Percentiles rank a stretch among this genome's conserved stretches.
Evolutionary conservation across 2,113 vertebrate genomes (phyloP).

Genomic region (Platichthys flesus): DNA sequence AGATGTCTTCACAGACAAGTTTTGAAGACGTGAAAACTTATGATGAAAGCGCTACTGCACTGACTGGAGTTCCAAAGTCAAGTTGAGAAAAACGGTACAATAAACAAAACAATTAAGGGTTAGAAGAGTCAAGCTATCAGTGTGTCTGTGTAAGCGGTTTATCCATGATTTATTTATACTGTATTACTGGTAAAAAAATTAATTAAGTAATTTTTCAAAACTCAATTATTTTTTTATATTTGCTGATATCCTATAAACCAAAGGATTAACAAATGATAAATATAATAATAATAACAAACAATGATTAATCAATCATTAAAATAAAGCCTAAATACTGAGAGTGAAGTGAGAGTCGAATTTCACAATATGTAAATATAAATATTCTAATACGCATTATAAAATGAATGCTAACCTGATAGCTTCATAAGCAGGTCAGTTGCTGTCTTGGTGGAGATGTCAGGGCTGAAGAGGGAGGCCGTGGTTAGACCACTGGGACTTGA

Average conservation of each 20-base stretch:
- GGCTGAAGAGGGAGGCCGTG: conserved; percentile 93
- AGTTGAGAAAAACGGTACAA: conserved; percentile 52
- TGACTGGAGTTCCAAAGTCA: conserved; percentile 47
- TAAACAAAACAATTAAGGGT: conserved; percentile 54
- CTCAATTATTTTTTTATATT: neutral
- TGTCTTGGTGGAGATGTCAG: conserved; percentile 97
- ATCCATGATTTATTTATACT: conserved; percentile 10
- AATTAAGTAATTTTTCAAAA: neutral
- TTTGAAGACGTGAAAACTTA: conserved; percentile 31
- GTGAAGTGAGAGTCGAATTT: neutral
- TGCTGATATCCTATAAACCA: neutral
- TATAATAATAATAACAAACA: neutral
- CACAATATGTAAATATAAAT: neutral
- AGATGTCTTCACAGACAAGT: conserved; percentile 36
- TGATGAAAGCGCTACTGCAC: conserved; percentile 44
- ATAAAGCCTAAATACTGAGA: neutral
- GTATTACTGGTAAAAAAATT: neutral
- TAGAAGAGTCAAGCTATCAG: conserved; percentile 25
- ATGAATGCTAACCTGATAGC: conserved; percentile 89
- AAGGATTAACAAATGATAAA: neutral
- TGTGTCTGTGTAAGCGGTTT: conserved; percentile 3
- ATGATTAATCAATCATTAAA: neutral
- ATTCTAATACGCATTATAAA: neutral
- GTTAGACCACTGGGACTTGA: conserved; percentile 78
- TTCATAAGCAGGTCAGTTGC: conserved; percentile 99